A percentile compares a stretch with the other conserved stretches of the same genome.
phyloP scores from a whole-genome alignment of 2,888 invertebrate genomes.

The Margaritifera margaritifera region DNA sequence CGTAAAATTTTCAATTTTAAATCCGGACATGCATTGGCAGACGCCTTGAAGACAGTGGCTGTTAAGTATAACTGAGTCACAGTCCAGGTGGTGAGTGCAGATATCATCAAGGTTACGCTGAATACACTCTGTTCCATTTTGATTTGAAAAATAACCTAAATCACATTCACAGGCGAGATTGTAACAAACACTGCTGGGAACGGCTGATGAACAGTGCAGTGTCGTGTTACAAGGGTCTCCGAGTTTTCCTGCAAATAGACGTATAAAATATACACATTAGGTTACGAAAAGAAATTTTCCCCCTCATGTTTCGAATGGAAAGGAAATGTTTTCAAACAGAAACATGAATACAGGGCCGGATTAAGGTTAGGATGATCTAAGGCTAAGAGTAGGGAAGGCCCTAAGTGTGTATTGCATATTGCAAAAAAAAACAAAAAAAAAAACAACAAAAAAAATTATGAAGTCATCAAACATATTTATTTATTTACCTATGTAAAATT shows the following conservation, averaged over 20 bases:
- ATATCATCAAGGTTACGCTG: constrained; percentile 7
- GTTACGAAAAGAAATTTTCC: too few species aligned
- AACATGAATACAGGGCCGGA: too few species aligned
- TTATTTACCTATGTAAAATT: too few species aligned
- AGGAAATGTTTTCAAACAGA: too few species aligned
- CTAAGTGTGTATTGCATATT: too few species aligned
- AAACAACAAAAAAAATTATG: too few species aligned
- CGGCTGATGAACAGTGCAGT: constrained; percentile 34
- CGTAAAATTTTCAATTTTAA: neutral
- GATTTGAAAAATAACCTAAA: constrained; percentile 17
- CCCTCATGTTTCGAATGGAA: too few species aligned
- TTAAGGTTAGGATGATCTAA: too few species aligned
- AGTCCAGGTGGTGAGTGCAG: neutral
- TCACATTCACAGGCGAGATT: constrained; percentile 23
- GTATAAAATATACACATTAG: too few species aligned
- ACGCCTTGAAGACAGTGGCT: neutral
- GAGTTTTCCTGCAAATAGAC: neutral
- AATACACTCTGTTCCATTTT: constrained; percentile 15
- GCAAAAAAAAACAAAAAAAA: too few species aligned
- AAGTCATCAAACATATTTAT: too few species aligned
- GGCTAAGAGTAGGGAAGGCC: too few species aligned
- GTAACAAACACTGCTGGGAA: constrained; percentile 26
- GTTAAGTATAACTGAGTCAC: neutral
- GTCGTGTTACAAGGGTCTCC: constrained; percentile 30
- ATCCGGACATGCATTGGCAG: constrained; percentile 4